A percentile compares a stretch with the other conserved stretches of the same genome.
phyloP scores from a whole-genome alignment of 1,140 invertebrate species.

The Formica exsecta region DNA sequence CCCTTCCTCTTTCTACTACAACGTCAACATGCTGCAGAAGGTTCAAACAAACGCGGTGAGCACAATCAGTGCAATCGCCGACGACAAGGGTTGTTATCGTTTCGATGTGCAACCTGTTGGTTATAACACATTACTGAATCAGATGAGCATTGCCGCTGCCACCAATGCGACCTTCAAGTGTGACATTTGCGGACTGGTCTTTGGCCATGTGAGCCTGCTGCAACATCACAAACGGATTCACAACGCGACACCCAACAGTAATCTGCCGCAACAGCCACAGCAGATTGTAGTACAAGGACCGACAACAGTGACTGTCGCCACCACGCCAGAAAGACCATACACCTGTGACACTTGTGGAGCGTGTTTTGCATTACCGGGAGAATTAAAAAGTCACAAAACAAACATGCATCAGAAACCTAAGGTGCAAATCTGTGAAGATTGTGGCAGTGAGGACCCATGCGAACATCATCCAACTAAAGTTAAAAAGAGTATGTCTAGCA shows the following conservation, averaged over 20 bases:
- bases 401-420: constrained; percentile 86
- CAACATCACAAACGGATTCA: constrained; percentile 94
- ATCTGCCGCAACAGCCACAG: constrained; percentile 86
- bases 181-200: constrained; percentile 94
- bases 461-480: constrained; percentile 86
- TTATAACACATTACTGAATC: constrained; percentile 87
- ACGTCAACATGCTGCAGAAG: constrained; percentile 88
- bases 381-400: constrained; percentile 87
- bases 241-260: constrained; percentile 86
- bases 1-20: constrained; percentile 86
- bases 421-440: constrained; percentile 85
- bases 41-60: constrained; percentile 85
- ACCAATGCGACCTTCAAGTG: constrained; percentile 95
- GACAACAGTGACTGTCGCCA: constrained; percentile 87
- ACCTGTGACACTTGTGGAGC: constrained; percentile 88
- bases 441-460: constrained; percentile 85
- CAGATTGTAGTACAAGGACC: constrained; percentile 87
- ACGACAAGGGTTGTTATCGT: constrained; percentile 87
- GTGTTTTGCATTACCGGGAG: constrained; percentile 87
- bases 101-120: constrained; percentile 88
- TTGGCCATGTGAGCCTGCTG: constrained; percentile 91
- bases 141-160: constrained; percentile 88
- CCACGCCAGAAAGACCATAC: constrained; percentile 88
- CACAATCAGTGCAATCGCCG: constrained; percentile 85
- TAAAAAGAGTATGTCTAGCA: constrained; percentile 84